Conservation (phyloP, 2,888 invertebrate species). For the Drosophila nigricruria region DNA sequence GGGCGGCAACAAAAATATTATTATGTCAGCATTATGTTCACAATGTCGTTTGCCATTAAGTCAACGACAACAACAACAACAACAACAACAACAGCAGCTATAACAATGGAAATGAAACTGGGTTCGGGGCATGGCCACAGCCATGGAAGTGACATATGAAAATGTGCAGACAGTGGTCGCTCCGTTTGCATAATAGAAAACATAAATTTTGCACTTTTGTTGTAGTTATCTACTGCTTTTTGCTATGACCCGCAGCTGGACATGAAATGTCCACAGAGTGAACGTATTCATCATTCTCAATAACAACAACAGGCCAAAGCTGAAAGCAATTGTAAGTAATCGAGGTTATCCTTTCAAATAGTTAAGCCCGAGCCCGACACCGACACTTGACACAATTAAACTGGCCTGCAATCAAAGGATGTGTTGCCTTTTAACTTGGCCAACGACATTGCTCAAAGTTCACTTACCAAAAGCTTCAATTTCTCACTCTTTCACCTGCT, state of each 20-base stretch:
- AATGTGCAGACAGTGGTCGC: slow-evolving; percentile 48
- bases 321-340: slow-evolving; percentile 9
- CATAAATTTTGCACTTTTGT: slow-evolving; percentile 64
- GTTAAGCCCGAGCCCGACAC: too few species aligned
- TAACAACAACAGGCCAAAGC: background rate
- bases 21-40: slow-evolving; percentile 78
- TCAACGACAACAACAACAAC: slow-evolving; percentile 48
- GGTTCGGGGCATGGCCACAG: slow-evolving; percentile 1
- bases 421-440: background rate
- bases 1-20: slow-evolving; percentile 71
- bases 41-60: slow-evolving; percentile 78
- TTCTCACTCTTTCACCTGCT: background rate
- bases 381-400: slow-evolving; percentile 7
- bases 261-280: slow-evolving; percentile 21
- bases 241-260: slow-evolving; percentile 28
- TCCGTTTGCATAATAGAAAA: slow-evolving; percentile 66
- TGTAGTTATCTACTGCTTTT: slow-evolving; percentile 1
- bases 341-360: slow-evolving; percentile 4
- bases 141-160: slow-evolving; percentile 54
- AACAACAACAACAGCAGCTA: slow-evolving; percentile 15
- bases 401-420: background rate
- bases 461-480: background rate
- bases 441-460: background rate
- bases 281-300: slow-evolving; percentile 10
- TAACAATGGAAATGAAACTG: slow-evolving; percentile 28